phyloP scores from a whole-genome alignment of 2,113 vertebrate genomes.

The Micromys minutus region DNA sequence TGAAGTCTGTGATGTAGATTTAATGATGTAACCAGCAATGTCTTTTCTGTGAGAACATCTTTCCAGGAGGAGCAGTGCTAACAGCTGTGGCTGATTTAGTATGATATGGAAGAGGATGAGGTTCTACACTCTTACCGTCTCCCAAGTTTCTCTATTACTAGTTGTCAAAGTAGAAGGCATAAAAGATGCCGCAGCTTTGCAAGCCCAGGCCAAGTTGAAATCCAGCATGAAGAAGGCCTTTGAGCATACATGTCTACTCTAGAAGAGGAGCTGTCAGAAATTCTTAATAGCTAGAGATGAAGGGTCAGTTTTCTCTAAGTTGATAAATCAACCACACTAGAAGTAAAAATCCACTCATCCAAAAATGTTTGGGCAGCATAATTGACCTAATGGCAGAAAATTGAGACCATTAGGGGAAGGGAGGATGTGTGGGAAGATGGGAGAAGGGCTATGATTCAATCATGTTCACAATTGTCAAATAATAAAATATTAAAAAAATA shows the following conservation, averaged over 20 bases:
- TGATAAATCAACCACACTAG: background rate
- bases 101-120: background rate
- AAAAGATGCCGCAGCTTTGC: background rate
- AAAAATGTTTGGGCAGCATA: background rate
- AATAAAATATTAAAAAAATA: background rate
- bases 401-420: background rate
- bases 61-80: slow-evolving; percentile 43
- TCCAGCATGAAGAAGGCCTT: no score
- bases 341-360: no score
- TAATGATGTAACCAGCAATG: background rate
- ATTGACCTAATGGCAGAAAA: background rate
- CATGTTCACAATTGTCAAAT: background rate
- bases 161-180: slow-evolving; percentile 3
- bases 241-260: background rate
- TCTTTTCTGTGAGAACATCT: background rate
- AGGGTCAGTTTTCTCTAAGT: background rate
- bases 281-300: background rate
- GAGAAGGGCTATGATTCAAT: background rate
- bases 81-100: slow-evolving; percentile 34
- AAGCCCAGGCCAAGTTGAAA: background rate
- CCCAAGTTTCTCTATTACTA: slow-evolving; percentile 38
- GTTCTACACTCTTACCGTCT: background rate
- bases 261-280: background rate
- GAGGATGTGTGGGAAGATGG: background rate
- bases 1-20: background rate